phyloP scores from a whole-genome alignment of 2,888 invertebrate species.

The Ametastegia equiseti region DNA sequence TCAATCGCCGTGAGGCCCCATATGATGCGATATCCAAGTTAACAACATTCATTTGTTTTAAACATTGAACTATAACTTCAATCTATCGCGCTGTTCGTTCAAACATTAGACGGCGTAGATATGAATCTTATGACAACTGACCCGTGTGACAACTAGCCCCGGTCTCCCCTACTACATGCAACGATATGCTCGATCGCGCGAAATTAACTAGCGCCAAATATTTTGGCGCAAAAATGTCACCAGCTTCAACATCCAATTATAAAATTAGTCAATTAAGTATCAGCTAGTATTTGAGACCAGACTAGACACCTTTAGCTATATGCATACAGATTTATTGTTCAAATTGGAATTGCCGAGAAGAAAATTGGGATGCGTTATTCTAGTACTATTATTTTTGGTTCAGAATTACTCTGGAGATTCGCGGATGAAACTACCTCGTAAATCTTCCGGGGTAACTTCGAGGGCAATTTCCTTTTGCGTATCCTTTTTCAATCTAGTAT shows the following conservation, averaged over 20 bases:
- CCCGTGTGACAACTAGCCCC: no score
- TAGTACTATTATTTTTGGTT: neutral
- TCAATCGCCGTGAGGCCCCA: no score
- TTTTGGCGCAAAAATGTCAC: constrained; percentile 20
- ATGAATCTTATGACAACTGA: no score
- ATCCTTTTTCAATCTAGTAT: neutral
- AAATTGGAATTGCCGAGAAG: neutral
- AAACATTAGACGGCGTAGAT: no score
- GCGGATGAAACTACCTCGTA: constrained; percentile 13
- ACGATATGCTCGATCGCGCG: neutral
- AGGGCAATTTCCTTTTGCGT: neutral
- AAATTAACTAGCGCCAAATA: constrained; percentile 28
- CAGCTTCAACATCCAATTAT: neutral
- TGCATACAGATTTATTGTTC: neutral
- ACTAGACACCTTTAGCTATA: no score
- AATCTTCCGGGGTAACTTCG: neutral
- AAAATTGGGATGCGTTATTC: neutral
- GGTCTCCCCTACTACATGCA: no score
- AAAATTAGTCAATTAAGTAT: constrained; percentile 24
- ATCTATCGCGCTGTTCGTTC: no score
- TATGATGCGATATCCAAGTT: no score
- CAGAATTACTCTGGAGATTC: constrained; percentile 2
- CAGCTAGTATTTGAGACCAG: neutral
- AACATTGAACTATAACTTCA: no score
- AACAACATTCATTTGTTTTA: no score